Evolutionary conservation across 1,140 invertebrate species (phyloP).

Genomic region (Stegodyphus dumicola): DNA sequence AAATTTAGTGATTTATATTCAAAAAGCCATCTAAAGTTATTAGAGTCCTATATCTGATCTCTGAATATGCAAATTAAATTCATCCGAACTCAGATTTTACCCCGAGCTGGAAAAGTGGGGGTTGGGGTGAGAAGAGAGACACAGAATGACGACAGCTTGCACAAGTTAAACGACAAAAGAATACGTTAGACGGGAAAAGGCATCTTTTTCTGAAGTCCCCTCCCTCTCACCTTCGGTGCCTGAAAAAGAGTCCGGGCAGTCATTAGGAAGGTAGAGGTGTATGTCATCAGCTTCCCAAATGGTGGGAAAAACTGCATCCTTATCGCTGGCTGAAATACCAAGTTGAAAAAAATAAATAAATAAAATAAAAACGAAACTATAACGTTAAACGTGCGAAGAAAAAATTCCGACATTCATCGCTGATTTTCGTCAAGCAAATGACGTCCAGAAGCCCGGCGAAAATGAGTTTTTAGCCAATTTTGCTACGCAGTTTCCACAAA

Average conservation of each 20-base stretch:
- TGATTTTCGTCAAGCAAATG: conserved; percentile 54
- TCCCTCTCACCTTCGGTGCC: too few relatives aligned
- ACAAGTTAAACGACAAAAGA: too few relatives aligned
- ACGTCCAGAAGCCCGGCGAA: conserved; percentile 34
- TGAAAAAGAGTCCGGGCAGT: conserved; percentile 6
- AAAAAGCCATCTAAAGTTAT: too few relatives aligned
- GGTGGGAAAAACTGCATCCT: conserved; percentile 24
- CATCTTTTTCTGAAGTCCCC: too few relatives aligned
- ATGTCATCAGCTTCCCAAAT: conserved; percentile 35
- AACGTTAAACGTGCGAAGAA: not conserved
- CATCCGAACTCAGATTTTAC: too few relatives aligned
- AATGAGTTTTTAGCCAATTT: conserved; percentile 56
- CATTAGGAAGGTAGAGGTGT: conserved; percentile 34
- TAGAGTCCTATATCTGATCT: too few relatives aligned
- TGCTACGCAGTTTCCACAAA: conserved; percentile 14
- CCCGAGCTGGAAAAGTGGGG: too few relatives aligned
- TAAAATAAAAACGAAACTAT: not conserved
- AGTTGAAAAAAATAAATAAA: not conserved
- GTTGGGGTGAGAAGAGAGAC: too few relatives aligned
- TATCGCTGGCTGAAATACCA: conserved; percentile 10
- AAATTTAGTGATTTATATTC: too few relatives aligned
- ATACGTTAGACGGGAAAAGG: too few relatives aligned
- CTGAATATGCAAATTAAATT: too few relatives aligned
- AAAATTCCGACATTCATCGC: conserved; percentile 45
- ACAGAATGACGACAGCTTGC: too few relatives aligned